Percentiles rank a stretch among this genome's conserved stretches.
Evolutionary conservation across 2,113 vertebrate species (phyloP).

Genomic region (Daboia siamensis): DNA sequence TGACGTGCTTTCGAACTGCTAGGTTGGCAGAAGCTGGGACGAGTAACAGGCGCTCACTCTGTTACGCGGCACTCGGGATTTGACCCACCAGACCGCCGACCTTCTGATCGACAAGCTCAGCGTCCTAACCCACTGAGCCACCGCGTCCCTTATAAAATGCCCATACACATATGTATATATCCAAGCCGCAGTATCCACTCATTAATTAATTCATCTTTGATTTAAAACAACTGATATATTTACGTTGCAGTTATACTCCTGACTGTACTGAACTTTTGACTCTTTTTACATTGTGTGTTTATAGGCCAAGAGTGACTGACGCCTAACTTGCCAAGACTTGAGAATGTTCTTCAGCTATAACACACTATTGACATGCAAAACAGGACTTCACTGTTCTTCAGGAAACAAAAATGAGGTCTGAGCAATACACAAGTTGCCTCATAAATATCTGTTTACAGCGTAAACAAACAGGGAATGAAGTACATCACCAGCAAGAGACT

Average conservation of each 20-base stretch:
- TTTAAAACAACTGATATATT: not conserved
- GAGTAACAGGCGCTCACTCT: too few relatives aligned
- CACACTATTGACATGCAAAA: constrained; percentile 79
- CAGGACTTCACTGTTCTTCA: constrained; percentile 72
- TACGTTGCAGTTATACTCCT: constrained; percentile 21
- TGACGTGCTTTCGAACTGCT: too few relatives aligned
- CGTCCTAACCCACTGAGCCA: too few relatives aligned
- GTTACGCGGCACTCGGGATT: too few relatives aligned
- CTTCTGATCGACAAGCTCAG: too few relatives aligned
- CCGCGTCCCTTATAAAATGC: too few relatives aligned
- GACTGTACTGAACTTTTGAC: constrained; percentile 76
- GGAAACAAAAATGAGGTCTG: constrained; percentile 74
- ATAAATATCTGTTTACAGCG: constrained; percentile 79
- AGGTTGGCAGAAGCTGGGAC: too few relatives aligned
- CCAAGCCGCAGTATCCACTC: not conserved
- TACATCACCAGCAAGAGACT: constrained; percentile 75
- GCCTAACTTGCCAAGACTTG: constrained; percentile 78
- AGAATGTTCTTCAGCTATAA: constrained; percentile 79
- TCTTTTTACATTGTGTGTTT: constrained; percentile 81
- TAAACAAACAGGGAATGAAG: constrained; percentile 79
- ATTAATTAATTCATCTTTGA: not conserved
- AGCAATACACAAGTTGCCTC: constrained; percentile 69
- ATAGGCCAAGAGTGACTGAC: constrained; percentile 83
- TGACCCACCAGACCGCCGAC: too few relatives aligned
- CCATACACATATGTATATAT: not conserved